Percentiles rank a stretch among this genome's conserved stretches.
phyloP scores from a whole-genome alignment of 2,797 vertebrate species.

The Bovichtus variegatus region DNA sequence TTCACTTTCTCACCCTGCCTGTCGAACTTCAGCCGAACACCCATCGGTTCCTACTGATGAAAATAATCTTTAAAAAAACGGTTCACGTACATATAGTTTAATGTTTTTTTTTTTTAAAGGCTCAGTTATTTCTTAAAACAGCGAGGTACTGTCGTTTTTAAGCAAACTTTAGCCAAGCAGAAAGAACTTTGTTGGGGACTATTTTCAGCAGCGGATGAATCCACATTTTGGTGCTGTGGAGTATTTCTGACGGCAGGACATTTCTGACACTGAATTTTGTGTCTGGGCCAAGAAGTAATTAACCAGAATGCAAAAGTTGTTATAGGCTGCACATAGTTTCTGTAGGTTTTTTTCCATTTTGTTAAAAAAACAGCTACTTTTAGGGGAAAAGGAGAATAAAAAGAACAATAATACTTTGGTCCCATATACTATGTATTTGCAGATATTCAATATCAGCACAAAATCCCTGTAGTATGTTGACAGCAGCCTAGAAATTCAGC shows the following conservation, averaged over 20 bases:
- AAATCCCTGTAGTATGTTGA: too few relatives aligned
- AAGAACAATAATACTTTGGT: background rate
- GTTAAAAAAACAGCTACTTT: background rate
- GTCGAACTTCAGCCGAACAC: background rate
- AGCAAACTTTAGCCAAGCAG: rapidly evolving
- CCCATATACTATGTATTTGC: background rate
- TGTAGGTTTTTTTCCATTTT: background rate
- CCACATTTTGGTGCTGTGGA: background rate
- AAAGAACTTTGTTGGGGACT: background rate
- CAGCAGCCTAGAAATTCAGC: background rate
- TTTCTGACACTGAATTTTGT: background rate
- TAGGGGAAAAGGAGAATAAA: background rate
- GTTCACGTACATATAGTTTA: too few relatives aligned
- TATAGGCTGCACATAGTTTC: too few relatives aligned
- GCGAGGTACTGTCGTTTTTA: background rate
- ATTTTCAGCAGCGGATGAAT: background rate
- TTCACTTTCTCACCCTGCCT: background rate
- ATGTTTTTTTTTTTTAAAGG: too few relatives aligned
- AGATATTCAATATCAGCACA: background rate
- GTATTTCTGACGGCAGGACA: background rate
- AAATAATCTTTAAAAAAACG: background rate
- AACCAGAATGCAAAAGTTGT: background rate
- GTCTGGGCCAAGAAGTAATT: background rate
- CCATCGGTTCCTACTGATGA: rapidly evolving
- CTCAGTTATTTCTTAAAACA: background rate